phyloP scores from a whole-genome alignment of 1,140 invertebrate genomes.

The Hormaphis cornu region DNA sequence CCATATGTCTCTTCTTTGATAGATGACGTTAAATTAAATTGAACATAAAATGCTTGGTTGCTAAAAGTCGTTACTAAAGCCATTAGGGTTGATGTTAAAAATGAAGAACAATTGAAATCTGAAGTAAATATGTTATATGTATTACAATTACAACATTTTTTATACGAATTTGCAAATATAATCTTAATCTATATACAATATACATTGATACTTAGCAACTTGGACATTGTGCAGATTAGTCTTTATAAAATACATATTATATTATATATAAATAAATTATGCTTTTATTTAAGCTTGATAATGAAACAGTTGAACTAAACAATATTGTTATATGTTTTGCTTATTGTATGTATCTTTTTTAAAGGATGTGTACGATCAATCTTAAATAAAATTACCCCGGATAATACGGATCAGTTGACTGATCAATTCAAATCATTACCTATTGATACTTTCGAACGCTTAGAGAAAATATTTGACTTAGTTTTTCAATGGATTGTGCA shows the following conservation, averaged over 20 bases:
- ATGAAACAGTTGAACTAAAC: no score
- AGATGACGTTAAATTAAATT: constrained; percentile 74
- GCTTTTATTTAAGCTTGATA: no score
- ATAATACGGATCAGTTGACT: constrained; percentile 77
- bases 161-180: no score
- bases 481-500: constrained; percentile 65
- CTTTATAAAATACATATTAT: no score
- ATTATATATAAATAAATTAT: no score
- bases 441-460: constrained; percentile 68
- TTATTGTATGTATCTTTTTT: no score
- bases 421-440: constrained; percentile 63
- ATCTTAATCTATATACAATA: no score
- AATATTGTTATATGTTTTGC: no score
- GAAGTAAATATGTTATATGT: constrained; percentile 45
- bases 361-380: constrained; percentile 72
- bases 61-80: constrained; percentile 51
- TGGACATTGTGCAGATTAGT: not conserved
- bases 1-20: constrained; percentile 60
- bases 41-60: constrained; percentile 84
- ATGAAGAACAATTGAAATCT: constrained; percentile 57
- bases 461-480: constrained; percentile 76
- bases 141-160: no score
- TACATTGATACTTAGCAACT: no score
- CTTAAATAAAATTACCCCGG: constrained; percentile 88
- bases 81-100: constrained; percentile 41